Evolutionary conservation across 2,797 vertebrate species (phyloP).

Genomic region (Huso huso): DNA sequence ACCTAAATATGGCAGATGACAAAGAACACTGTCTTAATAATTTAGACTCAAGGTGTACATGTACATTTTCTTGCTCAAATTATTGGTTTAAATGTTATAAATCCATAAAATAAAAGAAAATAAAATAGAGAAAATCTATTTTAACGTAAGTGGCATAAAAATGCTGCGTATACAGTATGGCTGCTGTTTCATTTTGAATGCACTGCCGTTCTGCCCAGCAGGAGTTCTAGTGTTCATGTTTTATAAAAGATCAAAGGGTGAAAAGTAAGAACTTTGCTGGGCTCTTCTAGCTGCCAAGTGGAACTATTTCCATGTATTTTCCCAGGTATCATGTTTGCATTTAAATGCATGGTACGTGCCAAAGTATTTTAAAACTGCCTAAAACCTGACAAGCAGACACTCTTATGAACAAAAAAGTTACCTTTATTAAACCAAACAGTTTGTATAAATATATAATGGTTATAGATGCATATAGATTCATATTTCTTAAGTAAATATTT

Average conservation of each 20-base stretch:
- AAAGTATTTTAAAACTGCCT: neutral
- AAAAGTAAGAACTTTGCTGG: neutral
- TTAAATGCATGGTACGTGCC: conserved; percentile 3
- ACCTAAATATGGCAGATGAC: too few species aligned
- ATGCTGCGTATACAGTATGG: too few species aligned
- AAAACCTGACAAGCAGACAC: neutral
- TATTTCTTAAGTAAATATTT: neutral
- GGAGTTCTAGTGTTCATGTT: neutral
- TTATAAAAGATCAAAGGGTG: neutral
- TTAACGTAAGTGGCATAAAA: too few species aligned
- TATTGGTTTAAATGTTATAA: too few species aligned
- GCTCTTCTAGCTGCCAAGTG: neutral
- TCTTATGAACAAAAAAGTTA: neutral
- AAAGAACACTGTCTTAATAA: too few species aligned
- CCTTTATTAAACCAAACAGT: neutral
- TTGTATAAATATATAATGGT: neutral
- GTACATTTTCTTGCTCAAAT: too few species aligned
- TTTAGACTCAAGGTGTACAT: too few species aligned
- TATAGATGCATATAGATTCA: neutral
- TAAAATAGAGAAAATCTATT: too few species aligned
- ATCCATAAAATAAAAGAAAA: too few species aligned
- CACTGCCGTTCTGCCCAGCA: neutral
- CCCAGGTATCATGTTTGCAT: conserved; percentile 4
- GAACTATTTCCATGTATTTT: conserved; percentile 1
- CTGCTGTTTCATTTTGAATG: neutral